Evolutionary conservation across 2,888 invertebrate genomes (phyloP).

Genomic region (Hydrotaea diabolus): DNA sequence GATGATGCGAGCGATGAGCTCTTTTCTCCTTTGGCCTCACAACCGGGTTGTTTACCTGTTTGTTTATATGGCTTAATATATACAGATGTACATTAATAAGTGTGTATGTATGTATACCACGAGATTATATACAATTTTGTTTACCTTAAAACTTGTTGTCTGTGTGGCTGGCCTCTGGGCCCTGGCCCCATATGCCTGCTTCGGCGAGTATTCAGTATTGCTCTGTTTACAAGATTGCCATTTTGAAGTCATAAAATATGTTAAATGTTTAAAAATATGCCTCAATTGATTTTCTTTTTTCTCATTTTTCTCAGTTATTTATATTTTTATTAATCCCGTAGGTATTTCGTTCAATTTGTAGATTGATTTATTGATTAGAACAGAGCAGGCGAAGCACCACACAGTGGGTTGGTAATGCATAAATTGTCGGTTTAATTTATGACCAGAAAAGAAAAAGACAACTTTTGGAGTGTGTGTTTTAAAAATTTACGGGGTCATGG

Average conservation of each 20-base stretch:
- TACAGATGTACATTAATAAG: too few relatives aligned
- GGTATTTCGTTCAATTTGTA: slow-evolving; percentile 26
- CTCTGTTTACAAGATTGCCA: too few relatives aligned
- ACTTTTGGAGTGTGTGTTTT: too few relatives aligned
- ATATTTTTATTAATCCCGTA: neutral
- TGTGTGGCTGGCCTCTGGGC: too few relatives aligned
- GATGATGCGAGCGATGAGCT: neutral
- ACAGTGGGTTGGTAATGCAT: neutral
- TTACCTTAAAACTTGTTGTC: slow-evolving; percentile 27
- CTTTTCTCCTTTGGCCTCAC: too few relatives aligned
- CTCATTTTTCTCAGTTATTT: neutral
- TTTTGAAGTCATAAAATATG: slow-evolving; percentile 10
- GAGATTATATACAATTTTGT: slow-evolving; percentile 38
- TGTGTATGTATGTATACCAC: too few relatives aligned
- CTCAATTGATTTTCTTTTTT: slow-evolving; percentile 11
- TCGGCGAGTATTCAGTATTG: too few relatives aligned
- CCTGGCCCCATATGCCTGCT: too few relatives aligned
- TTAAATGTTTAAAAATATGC: neutral
- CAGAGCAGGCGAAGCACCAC: neutral
- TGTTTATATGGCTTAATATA: slow-evolving; percentile 29
- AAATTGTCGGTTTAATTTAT: neutral
- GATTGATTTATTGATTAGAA: slow-evolving; percentile 51
- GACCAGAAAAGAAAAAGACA: too few relatives aligned
- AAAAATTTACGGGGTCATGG: too few relatives aligned
- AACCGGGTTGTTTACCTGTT: slow-evolving; percentile 48